Evolutionary conservation across 2,113 vertebrate genomes (phyloP).

Genomic region (Austrofundulus limnaeus): DNA sequence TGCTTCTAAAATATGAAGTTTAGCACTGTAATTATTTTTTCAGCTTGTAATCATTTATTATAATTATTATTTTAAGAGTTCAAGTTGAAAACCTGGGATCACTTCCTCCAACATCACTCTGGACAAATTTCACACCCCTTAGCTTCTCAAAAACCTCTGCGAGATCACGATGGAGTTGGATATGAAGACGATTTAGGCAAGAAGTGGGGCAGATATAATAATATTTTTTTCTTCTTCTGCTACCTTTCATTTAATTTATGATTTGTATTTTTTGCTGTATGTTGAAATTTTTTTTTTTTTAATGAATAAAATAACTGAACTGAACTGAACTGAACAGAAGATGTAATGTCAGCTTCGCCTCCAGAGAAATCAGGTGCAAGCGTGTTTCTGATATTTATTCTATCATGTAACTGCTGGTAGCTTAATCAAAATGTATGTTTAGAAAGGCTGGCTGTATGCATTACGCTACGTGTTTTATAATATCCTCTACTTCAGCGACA

Average conservation of each 20-base stretch:
- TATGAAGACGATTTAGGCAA: conserved; percentile 30
- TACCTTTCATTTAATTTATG: too few relatives aligned
- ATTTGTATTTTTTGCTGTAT: too few relatives aligned
- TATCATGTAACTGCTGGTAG: background rate
- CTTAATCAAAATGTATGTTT: conserved; percentile 1
- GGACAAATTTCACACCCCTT: conserved; percentile 65
- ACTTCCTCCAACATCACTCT: conserved; percentile 52
- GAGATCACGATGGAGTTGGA: conserved; percentile 47
- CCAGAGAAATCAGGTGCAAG: conserved; percentile 8
- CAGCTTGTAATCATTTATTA: background rate
- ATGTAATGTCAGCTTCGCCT: conserved; percentile 22
- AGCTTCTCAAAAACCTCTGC: conserved; percentile 53
- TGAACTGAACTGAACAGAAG: too few relatives aligned
- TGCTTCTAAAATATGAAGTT: background rate
- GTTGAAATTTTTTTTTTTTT: too few relatives aligned
- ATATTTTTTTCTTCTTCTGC: too few relatives aligned
- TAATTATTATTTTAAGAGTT: too few relatives aligned
- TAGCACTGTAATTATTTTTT: conserved; percentile 2
- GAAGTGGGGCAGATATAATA: too few relatives aligned
- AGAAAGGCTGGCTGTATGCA: background rate
- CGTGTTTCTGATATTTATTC: conserved; percentile 14
- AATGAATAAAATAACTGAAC: too few relatives aligned
- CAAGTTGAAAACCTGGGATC: conserved; percentile 68
- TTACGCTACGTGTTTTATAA: background rate
- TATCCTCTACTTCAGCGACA: background rate